phyloP scores from a whole-genome alignment of 2,113 vertebrate genomes.

The Siphamia tubifer region DNA sequence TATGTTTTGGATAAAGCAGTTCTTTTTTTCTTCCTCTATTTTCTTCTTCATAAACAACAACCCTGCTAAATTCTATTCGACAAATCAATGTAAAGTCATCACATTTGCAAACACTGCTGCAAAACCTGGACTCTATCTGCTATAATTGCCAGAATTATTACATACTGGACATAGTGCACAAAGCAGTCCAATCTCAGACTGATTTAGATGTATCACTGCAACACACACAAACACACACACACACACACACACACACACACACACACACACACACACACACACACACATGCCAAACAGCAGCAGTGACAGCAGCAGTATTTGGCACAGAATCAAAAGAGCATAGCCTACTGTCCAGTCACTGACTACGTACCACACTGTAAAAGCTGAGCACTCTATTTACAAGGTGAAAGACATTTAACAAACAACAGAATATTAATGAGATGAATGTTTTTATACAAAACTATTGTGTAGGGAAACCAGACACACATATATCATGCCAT shows the following conservation, averaged over 20 bases:
- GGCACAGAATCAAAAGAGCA: slow-evolving; percentile 1
- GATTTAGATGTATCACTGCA: neutral
- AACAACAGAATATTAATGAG: slow-evolving; percentile 3
- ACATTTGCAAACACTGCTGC: no score
- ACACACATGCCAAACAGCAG: neutral
- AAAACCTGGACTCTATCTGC: neutral
- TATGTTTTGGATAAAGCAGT: neutral
- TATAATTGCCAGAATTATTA: neutral
- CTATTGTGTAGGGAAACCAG: no score
- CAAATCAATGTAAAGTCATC: no score
- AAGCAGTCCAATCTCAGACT: neutral
- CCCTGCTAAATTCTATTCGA: neutral
- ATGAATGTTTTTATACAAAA: neutral
- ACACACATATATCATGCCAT: no score
- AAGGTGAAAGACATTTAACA: slow-evolving; percentile 3
- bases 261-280: neutral
- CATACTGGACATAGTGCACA: neutral
- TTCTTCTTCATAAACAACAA: neutral
- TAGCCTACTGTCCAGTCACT: neutral
- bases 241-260: neutral
- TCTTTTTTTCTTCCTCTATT: no score
- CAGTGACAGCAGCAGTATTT: neutral
- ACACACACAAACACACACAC: neutral
- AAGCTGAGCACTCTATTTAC: neutral
- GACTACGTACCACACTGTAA: neutral